These are phyloP conservation scores for Typhlomys cinereus DNA, from an alignment of 2,113 vertebrate genomes.

Conservation along the genomic window DNA sequence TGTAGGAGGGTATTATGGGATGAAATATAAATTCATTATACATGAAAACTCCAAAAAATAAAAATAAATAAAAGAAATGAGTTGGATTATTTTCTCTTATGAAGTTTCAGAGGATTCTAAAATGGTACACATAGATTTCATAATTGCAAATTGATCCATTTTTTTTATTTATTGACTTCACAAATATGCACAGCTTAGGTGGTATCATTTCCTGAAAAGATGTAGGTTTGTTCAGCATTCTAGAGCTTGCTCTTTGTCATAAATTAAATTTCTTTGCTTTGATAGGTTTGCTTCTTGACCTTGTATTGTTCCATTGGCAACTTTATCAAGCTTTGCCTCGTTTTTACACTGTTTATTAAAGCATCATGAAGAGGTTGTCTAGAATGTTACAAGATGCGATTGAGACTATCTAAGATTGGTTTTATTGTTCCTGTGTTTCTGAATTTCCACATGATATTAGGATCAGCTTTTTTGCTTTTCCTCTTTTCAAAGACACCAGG, in stretches of 20 bases:
- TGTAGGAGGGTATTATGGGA: too few relatives aligned
- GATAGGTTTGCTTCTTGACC: not conserved
- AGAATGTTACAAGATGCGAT: too few relatives aligned
- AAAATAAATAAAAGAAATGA: too few relatives aligned
- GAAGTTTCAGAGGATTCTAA: not conserved
- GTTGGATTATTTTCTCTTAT: not conserved
- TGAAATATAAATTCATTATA: too few relatives aligned
- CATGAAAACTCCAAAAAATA: too few relatives aligned
- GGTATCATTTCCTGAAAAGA: not conserved
- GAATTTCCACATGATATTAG: not conserved
- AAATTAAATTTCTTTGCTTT: not conserved
- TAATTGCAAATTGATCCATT: not conserved
- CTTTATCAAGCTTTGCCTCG: too few relatives aligned
- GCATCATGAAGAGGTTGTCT: not conserved
- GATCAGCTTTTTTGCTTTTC: not conserved
- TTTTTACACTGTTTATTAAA: not conserved
- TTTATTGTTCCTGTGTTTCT: not conserved
- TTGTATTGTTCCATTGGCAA: not conserved
- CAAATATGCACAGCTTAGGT: not conserved
- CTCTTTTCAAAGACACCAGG: not conserved
- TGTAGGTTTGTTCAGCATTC: not conserved
- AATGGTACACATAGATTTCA: not conserved
- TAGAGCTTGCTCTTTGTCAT: not conserved
- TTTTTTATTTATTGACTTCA: not conserved
- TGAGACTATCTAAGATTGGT: not conserved